Percentiles rank a stretch among this genome's conserved stretches.
phyloP scores from a whole-genome alignment of 2,888 invertebrate genomes.

The Netelia fuscicornis region DNA sequence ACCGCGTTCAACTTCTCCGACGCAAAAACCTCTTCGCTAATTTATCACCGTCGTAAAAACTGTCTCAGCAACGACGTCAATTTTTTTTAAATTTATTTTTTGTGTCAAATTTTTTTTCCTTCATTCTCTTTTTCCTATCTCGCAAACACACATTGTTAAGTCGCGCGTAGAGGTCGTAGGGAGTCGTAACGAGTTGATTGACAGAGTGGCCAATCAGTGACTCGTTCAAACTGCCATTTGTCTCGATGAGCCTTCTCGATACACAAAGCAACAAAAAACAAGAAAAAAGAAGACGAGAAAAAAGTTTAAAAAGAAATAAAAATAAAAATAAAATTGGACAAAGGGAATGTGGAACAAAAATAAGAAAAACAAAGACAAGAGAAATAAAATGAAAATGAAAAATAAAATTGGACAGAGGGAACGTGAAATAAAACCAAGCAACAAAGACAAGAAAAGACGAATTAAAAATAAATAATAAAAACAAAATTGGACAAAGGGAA shows the following conservation, averaged over 20 bases:
- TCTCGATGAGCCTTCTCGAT: constrained; percentile 44
- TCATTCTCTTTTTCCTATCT: neutral
- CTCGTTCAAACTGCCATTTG: constrained; percentile 47
- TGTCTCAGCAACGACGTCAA: neutral
- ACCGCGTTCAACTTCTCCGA: neutral
- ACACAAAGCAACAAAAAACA: neutral
- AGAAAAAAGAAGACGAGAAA: too few species aligned
- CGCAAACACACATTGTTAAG: constrained; percentile 25
- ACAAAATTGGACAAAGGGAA: neutral
- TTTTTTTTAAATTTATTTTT: neutral
- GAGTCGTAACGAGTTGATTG: constrained; percentile 59
- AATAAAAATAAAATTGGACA: neutral
- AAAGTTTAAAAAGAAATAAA: neutral
- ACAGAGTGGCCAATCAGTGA: constrained; percentile 50
- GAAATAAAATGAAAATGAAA: too few species aligned
- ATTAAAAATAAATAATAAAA: neutral
- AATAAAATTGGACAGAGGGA: too few species aligned
- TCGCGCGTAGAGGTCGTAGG: neutral
- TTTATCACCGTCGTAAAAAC: constrained; percentile 31
- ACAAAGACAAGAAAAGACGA: constrained; percentile 12
- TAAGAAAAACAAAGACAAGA: too few species aligned
- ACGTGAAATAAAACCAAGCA: neutral
- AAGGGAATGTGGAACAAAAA: neutral
- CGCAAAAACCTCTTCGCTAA: constrained; percentile 8
- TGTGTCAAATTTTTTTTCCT: neutral